Evolutionary conservation across 2,888 invertebrate species (phyloP), one percentile per base, ranked within the genome.

Genomic region (Cyclophora albipunctata): DNA sequence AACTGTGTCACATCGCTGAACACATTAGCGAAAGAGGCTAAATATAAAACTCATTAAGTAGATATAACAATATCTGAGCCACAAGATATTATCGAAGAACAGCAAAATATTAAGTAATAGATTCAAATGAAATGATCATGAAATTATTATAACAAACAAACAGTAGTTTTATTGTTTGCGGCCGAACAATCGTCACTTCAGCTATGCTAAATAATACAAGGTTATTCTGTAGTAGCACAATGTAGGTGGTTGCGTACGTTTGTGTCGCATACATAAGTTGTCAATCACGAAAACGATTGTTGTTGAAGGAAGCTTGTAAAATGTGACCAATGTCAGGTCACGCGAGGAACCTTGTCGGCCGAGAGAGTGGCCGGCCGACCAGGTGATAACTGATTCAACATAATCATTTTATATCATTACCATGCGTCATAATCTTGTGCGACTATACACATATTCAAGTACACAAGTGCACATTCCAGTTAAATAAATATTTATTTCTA

Each of bases 261-360:
- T 45, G 46, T 52, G 58, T 52, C 54, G 59, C 66, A 65, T 64
- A 65, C 59, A 62, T 71, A 72, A 67, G 62, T 65, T 71, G 72
- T 73, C 78, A 71, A 73, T 71, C 73, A 74, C 69, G 69, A 42
- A 61, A 50, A 63, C 68, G 57, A 37, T 64, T 57, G 59, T 60
- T 64, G 64, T 65, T 71, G 69, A 67, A 77, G 79, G 83, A 81
- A 81, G 74, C 69, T 61, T 51, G 59, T 67, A 64, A 75, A 75
- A 70, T 66, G 66, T 61, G 64, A 59, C 33, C 41, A 20, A 46
- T 40, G 53, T 48, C 50, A 59, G 57, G 40, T 45, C 37, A 37
- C 42, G 58, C 66, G 69, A 65, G 64, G 67, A 69, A 68, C 67
- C 69, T 67, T 66, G 71, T 65, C 73, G 71, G 69, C 72, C 69